Evolutionary conservation across 2,888 invertebrate species (phyloP).

Genomic region (Myathropa florea): DNA sequence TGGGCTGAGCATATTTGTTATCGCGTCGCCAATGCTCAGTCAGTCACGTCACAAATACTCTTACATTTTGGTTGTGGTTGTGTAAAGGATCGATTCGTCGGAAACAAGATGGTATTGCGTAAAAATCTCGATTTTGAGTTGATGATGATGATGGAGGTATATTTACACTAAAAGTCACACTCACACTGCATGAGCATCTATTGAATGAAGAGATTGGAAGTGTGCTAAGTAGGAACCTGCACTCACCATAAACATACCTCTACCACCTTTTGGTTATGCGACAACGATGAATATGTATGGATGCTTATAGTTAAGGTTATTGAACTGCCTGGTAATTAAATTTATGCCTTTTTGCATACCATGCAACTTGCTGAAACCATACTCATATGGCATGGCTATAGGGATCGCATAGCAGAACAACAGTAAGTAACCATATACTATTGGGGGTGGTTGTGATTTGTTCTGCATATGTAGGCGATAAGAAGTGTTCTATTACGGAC

Average conservation of each 20-base stretch:
- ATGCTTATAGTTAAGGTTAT: conserved; percentile 65
- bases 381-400: neutral
- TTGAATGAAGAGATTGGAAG: conserved; percentile 49
- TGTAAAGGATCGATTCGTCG: conserved; percentile 27
- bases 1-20: conserved; percentile 55
- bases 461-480: neutral
- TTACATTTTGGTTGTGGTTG: conserved; percentile 35
- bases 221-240: conserved; percentile 62
- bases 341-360: conserved; percentile 69
- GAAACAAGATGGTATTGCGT: conserved; percentile 20
- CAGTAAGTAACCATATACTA: conserved; percentile 40
- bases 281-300: conserved; percentile 38
- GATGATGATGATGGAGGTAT: conserved; percentile 57
- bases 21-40: conserved; percentile 52
- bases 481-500: neutral
- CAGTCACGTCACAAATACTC: conserved; percentile 39
- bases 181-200: conserved; percentile 19
- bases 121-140: conserved; percentile 51
- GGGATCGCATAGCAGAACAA: conserved; percentile 41
- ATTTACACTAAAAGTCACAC: conserved; percentile 63
- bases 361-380: conserved; percentile 37
- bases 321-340: conserved; percentile 71
- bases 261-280: conserved; percentile 10
- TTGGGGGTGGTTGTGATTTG: neutral
- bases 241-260: neutral